Evolutionary conservation across 2,113 vertebrate genomes (phyloP).

Genomic region (Setophaga kirtlandii): DNA sequence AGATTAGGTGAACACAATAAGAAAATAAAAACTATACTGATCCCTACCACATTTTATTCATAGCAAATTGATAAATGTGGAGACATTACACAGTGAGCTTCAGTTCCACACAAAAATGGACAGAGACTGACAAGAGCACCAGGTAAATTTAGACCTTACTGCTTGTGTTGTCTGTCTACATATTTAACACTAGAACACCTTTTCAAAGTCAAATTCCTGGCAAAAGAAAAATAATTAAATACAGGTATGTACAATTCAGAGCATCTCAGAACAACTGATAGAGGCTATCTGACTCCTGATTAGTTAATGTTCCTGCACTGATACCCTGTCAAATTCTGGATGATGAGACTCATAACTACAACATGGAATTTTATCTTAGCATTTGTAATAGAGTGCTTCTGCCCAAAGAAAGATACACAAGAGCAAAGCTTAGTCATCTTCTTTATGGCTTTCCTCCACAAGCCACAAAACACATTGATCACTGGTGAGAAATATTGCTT

Average conservation of each 20-base stretch:
- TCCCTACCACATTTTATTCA: neutral
- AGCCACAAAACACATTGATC: neutral
- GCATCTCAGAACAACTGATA: neutral
- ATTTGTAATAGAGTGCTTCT: neutral
- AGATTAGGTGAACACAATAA: neutral
- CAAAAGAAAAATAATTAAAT: neutral
- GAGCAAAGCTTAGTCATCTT: neutral
- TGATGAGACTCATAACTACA: neutral
- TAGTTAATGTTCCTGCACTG: neutral
- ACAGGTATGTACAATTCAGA: accelerated
- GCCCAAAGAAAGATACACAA: neutral
- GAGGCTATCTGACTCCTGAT: neutral
- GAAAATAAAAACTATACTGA: neutral
- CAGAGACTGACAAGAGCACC: neutral
- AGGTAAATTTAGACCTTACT: neutral
- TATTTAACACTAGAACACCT: neutral
- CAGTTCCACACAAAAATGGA: neutral
- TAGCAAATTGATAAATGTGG: neutral
- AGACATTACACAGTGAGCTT: neutral
- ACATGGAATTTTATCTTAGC: neutral
- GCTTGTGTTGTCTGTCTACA: neutral
- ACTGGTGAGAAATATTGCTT: neutral
- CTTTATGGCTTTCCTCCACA: neutral
- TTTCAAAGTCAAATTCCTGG: neutral
- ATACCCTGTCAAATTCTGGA: neutral